Evolutionary conservation across 2,113 vertebrate species (phyloP), one percentile per base, ranked within the genome.

Genomic region (Sapayoa aenigma): DNA sequence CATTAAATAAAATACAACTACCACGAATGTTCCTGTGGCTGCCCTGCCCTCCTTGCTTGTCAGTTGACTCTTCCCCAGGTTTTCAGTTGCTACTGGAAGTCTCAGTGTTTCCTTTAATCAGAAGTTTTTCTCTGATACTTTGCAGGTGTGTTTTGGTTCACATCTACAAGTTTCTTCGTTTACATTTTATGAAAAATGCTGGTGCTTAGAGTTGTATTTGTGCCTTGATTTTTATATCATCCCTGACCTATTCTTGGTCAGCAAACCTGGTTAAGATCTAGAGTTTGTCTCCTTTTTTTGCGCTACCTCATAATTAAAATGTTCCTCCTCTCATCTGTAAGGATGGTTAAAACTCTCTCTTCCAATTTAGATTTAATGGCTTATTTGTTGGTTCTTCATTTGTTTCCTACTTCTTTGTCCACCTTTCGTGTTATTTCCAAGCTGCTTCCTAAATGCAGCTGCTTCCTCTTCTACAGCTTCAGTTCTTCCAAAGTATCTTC

Each of bases 251-350:
- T 85, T 96, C 37, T 87, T 87, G 15, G 58, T 58, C 56, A 72
- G 12, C n/a, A 76, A 85, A 73, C 73, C 69, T 81, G 21, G 49
- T 49, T 92, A 72, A 79, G 69, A 77, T 37, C 60, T 39, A 22
- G 41, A 33, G 10, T 88, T 87, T n/a, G 18, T 52, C 28, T 78
- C n/a, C 20, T 19, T 81, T 49, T 73, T 84, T 95, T 81, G 31
- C n/a, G 87, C 90, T 97, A 95, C 88, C 95, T 97, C 95, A 92
- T 94, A 93, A 56, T 77, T 87, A 44, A 81, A 65, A 49, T 46
- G 3, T 77, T 92, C 15, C 13, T 88, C 7, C 53, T 90, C 27
- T 83, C 11, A n/a, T 68, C 24, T 65, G 18, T 59, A 76, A 35
- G 73, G 50, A 5, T 67, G 9, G 16, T 73, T 76, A 44, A 69